Evolutionary conservation across 2,797 vertebrate genomes (phyloP).

Genomic region (Iguana delicatissima): DNA sequence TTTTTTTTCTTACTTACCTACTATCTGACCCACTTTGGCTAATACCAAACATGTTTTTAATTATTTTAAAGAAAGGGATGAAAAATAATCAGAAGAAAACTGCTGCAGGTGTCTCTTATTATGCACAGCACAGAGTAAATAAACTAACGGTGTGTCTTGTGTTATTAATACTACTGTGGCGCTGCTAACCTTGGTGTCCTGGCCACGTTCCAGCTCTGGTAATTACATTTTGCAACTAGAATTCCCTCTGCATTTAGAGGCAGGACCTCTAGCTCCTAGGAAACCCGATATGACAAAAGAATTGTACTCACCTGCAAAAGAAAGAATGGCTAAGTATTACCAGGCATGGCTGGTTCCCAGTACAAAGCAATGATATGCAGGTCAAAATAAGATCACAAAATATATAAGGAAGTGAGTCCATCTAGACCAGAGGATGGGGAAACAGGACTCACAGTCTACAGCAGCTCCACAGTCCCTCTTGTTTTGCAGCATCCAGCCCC

Average conservation of each 20-base stretch:
- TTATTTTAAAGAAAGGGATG: constrained; percentile 55
- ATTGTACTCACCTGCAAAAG: constrained; percentile 32
- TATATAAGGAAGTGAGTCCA: not conserved
- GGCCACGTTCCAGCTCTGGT: constrained; percentile 61
- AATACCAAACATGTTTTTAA: constrained; percentile 40
- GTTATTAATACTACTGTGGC: constrained; percentile 60
- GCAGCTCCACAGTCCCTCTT: not conserved
- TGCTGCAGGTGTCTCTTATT: constrained; percentile 48
- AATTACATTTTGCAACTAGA: constrained; percentile 61
- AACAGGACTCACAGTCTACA: too few relatives aligned
- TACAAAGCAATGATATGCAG: constrained; percentile 24
- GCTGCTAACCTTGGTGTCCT: constrained; percentile 40
- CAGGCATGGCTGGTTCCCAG: constrained; percentile 35
- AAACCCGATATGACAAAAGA: constrained; percentile 27
- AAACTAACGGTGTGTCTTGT: constrained; percentile 40
- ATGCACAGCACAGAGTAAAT: constrained; percentile 50
- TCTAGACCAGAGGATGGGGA: not conserved
- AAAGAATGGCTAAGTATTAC: constrained; percentile 36
- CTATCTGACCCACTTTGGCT: constrained; percentile 39
- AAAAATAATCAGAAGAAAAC: constrained; percentile 33
- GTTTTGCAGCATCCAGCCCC: too few relatives aligned
- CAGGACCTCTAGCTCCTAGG: constrained; percentile 48
- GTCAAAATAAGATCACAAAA: not conserved
- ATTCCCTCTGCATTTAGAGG: constrained; percentile 52
- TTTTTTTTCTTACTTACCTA: constrained; percentile 17